Conservation (phyloP, 2,797 vertebrate genomes). For the Leptoclinus maculatus region DNA sequence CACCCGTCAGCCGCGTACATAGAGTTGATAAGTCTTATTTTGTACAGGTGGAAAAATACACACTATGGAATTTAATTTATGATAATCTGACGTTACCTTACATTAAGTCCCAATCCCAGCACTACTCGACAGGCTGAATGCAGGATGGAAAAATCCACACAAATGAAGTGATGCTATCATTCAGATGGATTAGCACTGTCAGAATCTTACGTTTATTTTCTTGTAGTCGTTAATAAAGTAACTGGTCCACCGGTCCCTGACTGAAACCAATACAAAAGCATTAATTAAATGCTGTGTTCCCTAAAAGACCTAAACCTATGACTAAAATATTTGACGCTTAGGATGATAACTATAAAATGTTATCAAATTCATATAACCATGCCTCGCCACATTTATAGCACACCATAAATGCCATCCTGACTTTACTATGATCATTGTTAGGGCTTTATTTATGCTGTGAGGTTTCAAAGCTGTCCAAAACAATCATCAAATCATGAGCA, state of each 20-base stretch:
- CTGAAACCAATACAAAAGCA: not conserved
- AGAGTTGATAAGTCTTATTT: not conserved
- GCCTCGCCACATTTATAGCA: not conserved
- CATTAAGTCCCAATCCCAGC: constrained; percentile 7
- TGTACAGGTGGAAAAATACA: not conserved
- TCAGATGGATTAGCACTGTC: not conserved
- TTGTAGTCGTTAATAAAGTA: not conserved
- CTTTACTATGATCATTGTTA: constrained; percentile 18
- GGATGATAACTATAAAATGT: not conserved
- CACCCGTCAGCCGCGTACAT: not conserved
- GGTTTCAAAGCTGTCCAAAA: constrained; percentile 58
- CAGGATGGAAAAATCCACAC: constrained; percentile 8
- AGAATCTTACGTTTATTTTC: not conserved
- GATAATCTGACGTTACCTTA: constrained; percentile 37
- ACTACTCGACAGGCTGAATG: not conserved
- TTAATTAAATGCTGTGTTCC: not conserved
- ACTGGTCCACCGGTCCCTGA: not conserved
- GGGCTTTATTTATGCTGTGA: constrained; percentile 38
- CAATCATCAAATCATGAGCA: constrained; percentile 39
- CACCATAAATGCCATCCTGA: constrained; percentile 1
- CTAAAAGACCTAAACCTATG: not conserved
- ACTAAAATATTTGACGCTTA: not conserved
- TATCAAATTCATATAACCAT: not conserved
- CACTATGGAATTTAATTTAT: constrained; percentile 24
- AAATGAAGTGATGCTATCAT: not conserved